Evolutionary conservation across 2,113 vertebrate genomes (phyloP), one percentile per base, ranked within the genome.

Genomic region (Lanius ludovicianus): DNA sequence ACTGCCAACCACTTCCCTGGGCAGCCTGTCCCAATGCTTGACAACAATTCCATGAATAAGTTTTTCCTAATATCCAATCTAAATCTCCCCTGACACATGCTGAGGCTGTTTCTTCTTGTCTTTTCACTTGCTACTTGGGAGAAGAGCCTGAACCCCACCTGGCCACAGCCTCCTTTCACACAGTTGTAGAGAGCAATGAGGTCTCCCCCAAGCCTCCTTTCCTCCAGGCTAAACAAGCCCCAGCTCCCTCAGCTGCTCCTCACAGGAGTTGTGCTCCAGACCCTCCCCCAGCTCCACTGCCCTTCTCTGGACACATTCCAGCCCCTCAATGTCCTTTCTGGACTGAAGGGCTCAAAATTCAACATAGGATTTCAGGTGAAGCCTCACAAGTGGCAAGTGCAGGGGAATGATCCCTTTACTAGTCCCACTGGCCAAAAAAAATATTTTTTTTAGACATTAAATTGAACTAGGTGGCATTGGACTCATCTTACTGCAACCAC

Each of bases 351-450:
- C 41, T 53, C 60, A 67, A 62, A 80, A 60, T 15, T 55, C 60
- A 60, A 30, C 10, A 30, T 41, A 49, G 18, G 27, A 67, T 60
- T 91, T 74, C 41, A 80, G 25, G 30, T 24, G 22, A 60, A 53
- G 31, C 35, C 22, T 62, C 35, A 49, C 0, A 0, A 49, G 19
- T 42, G 35, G 15, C 15, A 6, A 62, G 53, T 24, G 55, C 47
- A 42, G 27, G 25, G 15, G 7, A 67, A 21, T 42, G n/a, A 62
- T 49, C 18, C 16, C 23, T 55, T 49, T 24, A 42, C 31, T 49
- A 62, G 31, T 49, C 22, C 25, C 19, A 39, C 22, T 42, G 18
- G n/a, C 25, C 47, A 68, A 67, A 30, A 86, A 85, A 13, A 18
- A 21, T 62, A 62, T 35, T 67, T 39, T 90, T 93, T 95, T 93